Evolutionary conservation across 2,113 vertebrate species (phyloP).

Genomic region (Clarias batrachus): DNA sequence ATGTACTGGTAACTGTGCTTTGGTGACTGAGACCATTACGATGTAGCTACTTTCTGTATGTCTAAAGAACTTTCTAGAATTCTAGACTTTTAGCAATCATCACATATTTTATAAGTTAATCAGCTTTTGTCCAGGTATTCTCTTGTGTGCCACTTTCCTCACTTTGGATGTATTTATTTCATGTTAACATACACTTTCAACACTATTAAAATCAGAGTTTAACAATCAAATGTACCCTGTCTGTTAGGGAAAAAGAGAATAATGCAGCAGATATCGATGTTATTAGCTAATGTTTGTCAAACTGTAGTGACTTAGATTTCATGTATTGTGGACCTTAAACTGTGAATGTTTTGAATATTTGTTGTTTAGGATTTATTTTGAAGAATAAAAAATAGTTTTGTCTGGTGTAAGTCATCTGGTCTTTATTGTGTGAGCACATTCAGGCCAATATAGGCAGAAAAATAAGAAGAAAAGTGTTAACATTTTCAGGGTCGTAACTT

Average conservation of each 20-base stretch:
- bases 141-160: conserved; percentile 4
- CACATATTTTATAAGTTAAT: not conserved
- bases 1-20: not conserved
- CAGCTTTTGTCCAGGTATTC: not conserved
- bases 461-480: not conserved
- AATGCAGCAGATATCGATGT: not conserved
- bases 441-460: not conserved
- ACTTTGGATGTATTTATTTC: not conserved
- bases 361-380: not conserved
- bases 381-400: not conserved
- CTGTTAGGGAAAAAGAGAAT: not conserved
- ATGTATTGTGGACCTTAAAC: not conserved
- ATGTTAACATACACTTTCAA: not conserved
- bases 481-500: not conserved
- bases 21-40: not conserved
- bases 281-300: not conserved
- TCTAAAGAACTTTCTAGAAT: not conserved
- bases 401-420: not conserved
- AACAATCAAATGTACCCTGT: not conserved
- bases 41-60: not conserved
- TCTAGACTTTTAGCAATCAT: not conserved
- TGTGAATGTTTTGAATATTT: not conserved
- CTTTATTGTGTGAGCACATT: not conserved
- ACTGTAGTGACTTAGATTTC: not conserved
- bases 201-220: not conserved